phyloP scores from a whole-genome alignment of 2,888 invertebrate species.

The Priocnemis perturbator region DNA sequence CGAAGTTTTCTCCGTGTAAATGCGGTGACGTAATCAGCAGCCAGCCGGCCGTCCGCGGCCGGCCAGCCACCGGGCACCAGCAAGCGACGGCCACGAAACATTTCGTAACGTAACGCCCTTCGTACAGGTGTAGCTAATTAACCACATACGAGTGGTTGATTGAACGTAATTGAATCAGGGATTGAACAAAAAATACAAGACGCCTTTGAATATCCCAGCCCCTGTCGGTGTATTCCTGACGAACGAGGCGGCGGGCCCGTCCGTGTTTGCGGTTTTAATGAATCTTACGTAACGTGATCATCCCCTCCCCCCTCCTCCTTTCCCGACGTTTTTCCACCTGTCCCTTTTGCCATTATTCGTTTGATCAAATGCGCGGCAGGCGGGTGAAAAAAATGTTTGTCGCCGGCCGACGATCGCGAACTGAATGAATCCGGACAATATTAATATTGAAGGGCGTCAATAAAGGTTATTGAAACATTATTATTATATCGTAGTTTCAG shows the following conservation, averaged over 20 bases:
- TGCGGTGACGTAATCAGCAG: conserved; percentile 53
- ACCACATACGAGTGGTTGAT: conserved; percentile 41
- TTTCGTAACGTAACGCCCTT: conserved; percentile 52
- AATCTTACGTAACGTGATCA: conserved; percentile 43
- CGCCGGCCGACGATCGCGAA: no score
- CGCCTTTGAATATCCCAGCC: conserved; percentile 32
- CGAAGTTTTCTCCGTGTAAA: conserved; percentile 63
- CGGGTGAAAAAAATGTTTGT: no score
- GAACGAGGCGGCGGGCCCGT: conserved; percentile 27
- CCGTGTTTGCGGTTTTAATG: conserved; percentile 55
- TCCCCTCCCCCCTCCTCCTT: background rate
- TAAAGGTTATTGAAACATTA: no score
- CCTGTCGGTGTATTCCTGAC: conserved; percentile 10
- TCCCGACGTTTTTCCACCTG: no score
- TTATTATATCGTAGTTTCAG: no score
- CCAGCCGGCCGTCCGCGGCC: conserved; percentile 10
- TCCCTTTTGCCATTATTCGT: no score
- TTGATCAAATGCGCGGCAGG: no score
- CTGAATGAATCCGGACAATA: no score
- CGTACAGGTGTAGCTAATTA: conserved; percentile 49
- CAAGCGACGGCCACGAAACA: conserved; percentile 41
- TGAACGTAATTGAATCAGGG: conserved; percentile 27
- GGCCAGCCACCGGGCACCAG: no score
- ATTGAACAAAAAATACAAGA: conserved; percentile 45
- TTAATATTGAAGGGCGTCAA: no score